These are phyloP conservation scores for Fregetta grallaria DNA, from an alignment of 2,113 vertebrate genomes.

Conservation along the genomic window DNA sequence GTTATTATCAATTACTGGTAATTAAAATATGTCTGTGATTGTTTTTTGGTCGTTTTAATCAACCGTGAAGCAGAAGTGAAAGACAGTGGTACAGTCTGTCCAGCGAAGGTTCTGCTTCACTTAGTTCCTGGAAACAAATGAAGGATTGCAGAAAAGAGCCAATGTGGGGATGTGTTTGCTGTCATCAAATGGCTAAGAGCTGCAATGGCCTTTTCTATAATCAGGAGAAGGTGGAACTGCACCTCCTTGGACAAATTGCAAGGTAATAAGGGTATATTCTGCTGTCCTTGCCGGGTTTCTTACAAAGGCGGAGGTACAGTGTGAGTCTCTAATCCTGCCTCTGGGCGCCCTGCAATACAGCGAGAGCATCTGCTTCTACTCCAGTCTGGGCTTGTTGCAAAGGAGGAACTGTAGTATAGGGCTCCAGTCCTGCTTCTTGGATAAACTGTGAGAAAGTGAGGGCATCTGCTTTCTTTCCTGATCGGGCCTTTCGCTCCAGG, in stretches of 20 bases:
- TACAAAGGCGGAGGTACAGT: not conserved
- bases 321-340: not conserved
- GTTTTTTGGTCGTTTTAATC: not conserved
- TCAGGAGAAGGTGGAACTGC: not conserved
- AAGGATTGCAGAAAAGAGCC: not conserved
- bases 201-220: not conserved
- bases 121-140: not conserved
- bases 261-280: not conserved
- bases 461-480: constrained; percentile 74
- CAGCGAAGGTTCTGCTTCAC: not conserved
- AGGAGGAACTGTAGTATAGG: not conserved
- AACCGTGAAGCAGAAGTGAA: not conserved
- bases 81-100: not conserved
- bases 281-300: not conserved
- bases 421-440: constrained; percentile 50
- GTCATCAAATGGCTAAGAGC: not conserved
- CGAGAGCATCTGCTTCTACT: not conserved
- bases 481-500: constrained; percentile 82
- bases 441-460: constrained; percentile 80
- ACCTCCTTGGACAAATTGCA: not conserved
- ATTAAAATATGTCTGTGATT: not conserved
- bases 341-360: not conserved
- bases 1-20: not conserved
- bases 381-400: not conserved
- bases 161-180: not conserved